Conservation (phyloP, 2,113 vertebrate species). For the Cynopterus brachyotis region DNA sequence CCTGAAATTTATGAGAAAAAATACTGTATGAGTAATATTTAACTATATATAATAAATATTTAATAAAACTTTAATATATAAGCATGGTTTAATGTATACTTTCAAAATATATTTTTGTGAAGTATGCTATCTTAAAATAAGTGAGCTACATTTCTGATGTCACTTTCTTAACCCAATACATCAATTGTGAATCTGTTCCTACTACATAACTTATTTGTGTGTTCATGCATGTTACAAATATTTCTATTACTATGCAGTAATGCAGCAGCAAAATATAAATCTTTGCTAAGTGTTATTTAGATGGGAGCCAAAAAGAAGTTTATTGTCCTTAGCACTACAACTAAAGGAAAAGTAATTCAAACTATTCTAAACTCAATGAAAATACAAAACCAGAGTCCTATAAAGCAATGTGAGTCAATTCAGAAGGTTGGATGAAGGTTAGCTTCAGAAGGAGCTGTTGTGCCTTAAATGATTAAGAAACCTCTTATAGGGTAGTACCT, state of each 20-base stretch:
- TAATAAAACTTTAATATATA: neutral
- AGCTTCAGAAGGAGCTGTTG: neutral
- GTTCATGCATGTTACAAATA: neutral
- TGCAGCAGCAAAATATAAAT: neutral
- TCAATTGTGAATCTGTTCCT: neutral
- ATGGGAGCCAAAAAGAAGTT: neutral
- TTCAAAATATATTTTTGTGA: neutral
- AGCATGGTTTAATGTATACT: neutral
- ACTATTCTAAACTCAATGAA: neutral
- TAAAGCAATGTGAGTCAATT: neutral
- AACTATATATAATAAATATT: neutral
- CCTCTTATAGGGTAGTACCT: neutral
- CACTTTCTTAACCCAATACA: neutral
- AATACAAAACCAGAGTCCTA: neutral
- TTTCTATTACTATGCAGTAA: neutral
- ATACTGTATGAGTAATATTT: neutral
- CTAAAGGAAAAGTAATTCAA: neutral
- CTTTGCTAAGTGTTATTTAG: neutral
- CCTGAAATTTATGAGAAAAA: neutral
- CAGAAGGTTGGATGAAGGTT: neutral
- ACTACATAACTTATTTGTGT: neutral
- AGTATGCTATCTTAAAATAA: neutral
- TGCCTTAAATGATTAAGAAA: neutral
- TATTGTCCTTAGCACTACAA: neutral
- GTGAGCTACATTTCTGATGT: neutral